Evolutionary conservation across 2,113 vertebrate genomes (phyloP), one percentile per base, ranked within the genome.

Genomic region (Hydrolagus affinis): DNA sequence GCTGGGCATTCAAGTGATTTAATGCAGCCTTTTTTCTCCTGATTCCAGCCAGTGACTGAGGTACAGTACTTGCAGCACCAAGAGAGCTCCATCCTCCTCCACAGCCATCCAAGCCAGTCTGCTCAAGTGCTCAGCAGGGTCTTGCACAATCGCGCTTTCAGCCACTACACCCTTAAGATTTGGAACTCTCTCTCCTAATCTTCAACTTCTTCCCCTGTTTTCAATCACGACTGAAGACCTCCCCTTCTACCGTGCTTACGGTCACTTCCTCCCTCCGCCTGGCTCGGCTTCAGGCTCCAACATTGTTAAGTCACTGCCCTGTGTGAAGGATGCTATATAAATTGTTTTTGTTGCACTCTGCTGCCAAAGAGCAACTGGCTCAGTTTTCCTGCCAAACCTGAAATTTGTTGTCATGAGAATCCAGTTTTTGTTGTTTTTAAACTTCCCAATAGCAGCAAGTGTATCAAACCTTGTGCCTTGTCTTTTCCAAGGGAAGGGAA

Each of bases 11-110:
- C 76, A 80, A 44, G 59, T 83, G 78, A 66, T 83, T 80, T 83
- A 25, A 28, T 66, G 78, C 62, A 66, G 25, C 19, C 28, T 56
- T 75, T 66, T 62, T 12, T 80, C 30, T 9, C 32, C 25, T 17
- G 78, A 83, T 59, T 83, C 25, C 77, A 19, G 77, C 64, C 77
- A 19, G 77, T 83, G 60, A 83, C 60, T 23, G n/a, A 80, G 23
- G 1, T 11, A 72, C 1, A 15, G 69, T 6, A 44, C 70, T 70
- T 3, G 8, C 44, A 62, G 76, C 59, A 62, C 3, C 59, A 7
- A 23, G 23, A 62, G 57, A 62, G 25, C 25, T 64, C 21, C 72
- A 28, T 25, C 28, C 8, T 25, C n/a, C 21, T 12, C 70, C 28
- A 7, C 28, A 56, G 72, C 10, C 15, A 28, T 66, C 66, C 78